Evolutionary conservation across 2,113 vertebrate genomes (phyloP).

Genomic region (Cairina moschata): DNA sequence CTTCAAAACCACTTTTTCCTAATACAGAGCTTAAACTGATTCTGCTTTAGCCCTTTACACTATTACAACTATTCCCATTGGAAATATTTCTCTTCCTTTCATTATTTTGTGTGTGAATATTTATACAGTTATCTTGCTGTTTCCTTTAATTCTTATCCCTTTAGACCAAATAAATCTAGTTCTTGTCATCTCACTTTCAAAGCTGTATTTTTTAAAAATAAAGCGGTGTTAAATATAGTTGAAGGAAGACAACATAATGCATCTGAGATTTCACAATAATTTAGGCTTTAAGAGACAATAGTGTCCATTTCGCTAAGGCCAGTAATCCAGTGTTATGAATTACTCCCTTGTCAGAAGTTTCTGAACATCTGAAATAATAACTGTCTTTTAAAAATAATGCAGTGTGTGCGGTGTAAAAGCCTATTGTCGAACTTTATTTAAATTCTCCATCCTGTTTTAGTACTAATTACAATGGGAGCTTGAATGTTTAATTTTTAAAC

Average conservation of each 20-base stretch:
- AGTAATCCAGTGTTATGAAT: not conserved
- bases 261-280: not conserved
- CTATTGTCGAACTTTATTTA: not conserved
- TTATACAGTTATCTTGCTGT: not conserved
- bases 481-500: conserved; percentile 30
- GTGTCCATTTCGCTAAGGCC: not conserved
- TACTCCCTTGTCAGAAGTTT: conserved; percentile 5
- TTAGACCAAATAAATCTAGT: conserved; percentile 5
- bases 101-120: not conserved
- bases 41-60: not conserved
- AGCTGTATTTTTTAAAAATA: conserved; percentile 16
- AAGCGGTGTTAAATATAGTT: not conserved
- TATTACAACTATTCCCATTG: not conserved
- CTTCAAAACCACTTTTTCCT: not conserved
- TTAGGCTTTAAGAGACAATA: not conserved
- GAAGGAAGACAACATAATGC: not conserved
- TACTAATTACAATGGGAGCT: not conserved
- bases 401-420: not conserved
- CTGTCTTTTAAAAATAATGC: not conserved
- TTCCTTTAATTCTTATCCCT: conserved; percentile 22
- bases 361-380: conserved; percentile 18
- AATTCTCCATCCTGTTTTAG: conserved; percentile 21
- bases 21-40: not conserved
- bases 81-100: conserved; percentile 14
- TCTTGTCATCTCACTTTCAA: conserved; percentile 33